Conservation (phyloP, 2,113 vertebrate genomes). For the Megaptera novaeangliae region DNA sequence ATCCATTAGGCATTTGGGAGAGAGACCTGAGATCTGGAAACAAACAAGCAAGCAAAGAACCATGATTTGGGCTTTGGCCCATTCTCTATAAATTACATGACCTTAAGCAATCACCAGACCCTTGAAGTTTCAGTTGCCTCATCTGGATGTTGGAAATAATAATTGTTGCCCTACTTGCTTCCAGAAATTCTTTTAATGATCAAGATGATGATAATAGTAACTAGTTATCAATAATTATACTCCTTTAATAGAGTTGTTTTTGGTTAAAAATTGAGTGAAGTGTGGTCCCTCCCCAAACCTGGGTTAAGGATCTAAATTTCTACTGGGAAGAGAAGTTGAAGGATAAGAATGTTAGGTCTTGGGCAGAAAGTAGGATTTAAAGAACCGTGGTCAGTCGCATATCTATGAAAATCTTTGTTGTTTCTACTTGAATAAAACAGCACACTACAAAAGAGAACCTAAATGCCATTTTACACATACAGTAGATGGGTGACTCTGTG, state of each 20-base stretch:
- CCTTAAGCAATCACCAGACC: no score
- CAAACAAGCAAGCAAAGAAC: neutral
- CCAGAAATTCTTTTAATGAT: neutral
- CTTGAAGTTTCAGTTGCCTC: neutral
- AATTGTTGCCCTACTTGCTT: neutral
- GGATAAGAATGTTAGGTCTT: no score
- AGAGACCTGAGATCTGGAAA: neutral
- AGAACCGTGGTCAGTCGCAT: fast-evolving
- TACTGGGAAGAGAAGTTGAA: neutral
- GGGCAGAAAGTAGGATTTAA: neutral
- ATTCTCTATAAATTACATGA: neutral
- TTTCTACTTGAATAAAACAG: neutral
- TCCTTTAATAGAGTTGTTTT: neutral
- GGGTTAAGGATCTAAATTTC: neutral
- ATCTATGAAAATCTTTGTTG: neutral
- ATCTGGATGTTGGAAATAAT: neutral
- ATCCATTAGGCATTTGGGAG: neutral
- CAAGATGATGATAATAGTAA: neutral
- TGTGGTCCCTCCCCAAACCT: neutral
- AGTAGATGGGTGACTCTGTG: neutral
- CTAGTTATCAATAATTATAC: neutral
- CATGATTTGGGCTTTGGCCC: neutral
- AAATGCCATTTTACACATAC: neutral
- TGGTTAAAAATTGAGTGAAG: neutral
- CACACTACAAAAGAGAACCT: neutral